phyloP scores from a whole-genome alignment of 2,113 vertebrate species.

The Nannospalax galili region DNA sequence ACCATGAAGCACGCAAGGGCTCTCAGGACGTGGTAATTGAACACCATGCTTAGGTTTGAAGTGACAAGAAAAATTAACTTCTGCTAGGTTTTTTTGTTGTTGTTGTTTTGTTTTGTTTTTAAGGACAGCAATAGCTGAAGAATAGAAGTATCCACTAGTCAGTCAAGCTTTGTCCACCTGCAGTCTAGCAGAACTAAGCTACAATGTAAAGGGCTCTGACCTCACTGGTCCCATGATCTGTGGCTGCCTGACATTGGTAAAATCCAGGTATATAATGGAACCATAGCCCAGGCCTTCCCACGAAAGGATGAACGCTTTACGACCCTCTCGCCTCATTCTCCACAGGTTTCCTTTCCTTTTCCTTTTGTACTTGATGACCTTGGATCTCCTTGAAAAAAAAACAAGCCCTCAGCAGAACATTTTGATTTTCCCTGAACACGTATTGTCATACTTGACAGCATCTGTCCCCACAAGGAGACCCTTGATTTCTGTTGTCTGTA shows the following conservation, averaged over 20 bases:
- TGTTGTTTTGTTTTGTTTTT: no score
- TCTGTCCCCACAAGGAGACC: not conserved
- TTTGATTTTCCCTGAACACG: not conserved
- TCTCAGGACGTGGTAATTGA: not conserved
- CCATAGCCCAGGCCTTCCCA: not conserved
- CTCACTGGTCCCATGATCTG: not conserved
- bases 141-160: not conserved
- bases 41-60: not conserved
- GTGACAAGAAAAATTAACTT: not conserved
- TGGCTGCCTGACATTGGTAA: not conserved
- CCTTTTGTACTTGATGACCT: not conserved
- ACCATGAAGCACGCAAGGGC: not conserved
- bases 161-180: not conserved
- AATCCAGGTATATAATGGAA: not conserved
- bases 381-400: slow-evolving; percentile 11
- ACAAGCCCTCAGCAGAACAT: not conserved
- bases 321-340: not conserved
- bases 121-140: not conserved
- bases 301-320: not conserved
- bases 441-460: not conserved
- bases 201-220: not conserved
- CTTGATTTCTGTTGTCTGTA: not conserved
- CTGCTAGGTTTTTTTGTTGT: not conserved
- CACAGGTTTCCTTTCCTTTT: not conserved
- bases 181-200: not conserved